These are phyloP conservation scores for Camponotus vicinus DNA, from an alignment of 1,140 invertebrate species.

Conservation along the genomic window DNA sequence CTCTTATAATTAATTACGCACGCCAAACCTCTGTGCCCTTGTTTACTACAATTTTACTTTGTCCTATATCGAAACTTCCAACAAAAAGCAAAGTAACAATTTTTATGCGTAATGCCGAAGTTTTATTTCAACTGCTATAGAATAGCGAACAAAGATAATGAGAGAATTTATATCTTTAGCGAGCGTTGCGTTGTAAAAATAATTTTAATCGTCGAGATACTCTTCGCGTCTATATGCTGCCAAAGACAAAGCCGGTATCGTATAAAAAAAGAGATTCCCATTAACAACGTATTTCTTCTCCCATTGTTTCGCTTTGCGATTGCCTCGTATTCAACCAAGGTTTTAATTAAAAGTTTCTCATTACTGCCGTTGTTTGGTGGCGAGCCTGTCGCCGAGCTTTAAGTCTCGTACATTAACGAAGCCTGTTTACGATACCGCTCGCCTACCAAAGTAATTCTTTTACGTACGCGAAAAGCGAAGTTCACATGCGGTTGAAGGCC, in stretches of 20 bases:
- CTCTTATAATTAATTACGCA: constrained; percentile 68
- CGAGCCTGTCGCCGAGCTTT: constrained; percentile 71
- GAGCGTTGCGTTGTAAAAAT: constrained; percentile 32
- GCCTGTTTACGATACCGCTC: constrained; percentile 76
- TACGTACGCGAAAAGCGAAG: constrained; percentile 53
- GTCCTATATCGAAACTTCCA: neutral
- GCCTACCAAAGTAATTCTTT: constrained; percentile 64
- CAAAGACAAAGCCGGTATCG: constrained; percentile 69
- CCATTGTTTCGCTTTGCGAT: constrained; percentile 77
- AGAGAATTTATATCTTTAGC: constrained; percentile 5
- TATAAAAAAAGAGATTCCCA: constrained; percentile 70
- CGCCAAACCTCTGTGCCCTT: neutral
- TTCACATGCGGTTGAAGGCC: constrained; percentile 41
- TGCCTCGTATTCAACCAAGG: constrained; percentile 72
- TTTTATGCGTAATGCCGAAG: constrained; percentile 8
- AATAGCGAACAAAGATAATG: constrained; percentile 36
- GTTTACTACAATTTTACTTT: constrained; percentile 9
- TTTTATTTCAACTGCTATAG: neutral
- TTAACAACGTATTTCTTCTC: constrained; percentile 78
- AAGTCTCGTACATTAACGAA: constrained; percentile 74
- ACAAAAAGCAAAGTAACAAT: neutral
- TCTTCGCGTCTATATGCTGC: constrained; percentile 31
- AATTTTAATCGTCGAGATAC: constrained; percentile 61
- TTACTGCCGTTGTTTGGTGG: constrained; percentile 79
- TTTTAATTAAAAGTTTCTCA: constrained; percentile 84